These are phyloP conservation scores for Lucilia sericata DNA, from an alignment of 1,140 invertebrate species.

Conservation along the genomic window DNA sequence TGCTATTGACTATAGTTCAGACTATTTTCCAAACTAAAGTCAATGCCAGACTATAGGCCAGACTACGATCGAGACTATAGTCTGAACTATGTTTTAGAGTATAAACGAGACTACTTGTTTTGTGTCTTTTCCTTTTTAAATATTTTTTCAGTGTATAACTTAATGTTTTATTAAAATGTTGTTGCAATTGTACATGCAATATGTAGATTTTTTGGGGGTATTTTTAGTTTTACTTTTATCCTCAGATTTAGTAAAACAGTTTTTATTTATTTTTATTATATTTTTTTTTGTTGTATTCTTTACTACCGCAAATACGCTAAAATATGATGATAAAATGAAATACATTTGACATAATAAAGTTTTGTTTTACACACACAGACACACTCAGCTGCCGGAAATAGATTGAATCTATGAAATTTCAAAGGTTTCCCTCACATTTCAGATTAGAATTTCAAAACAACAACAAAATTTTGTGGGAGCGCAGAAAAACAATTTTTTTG, in stretches of 20 bases:
- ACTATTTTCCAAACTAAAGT: too few relatives aligned
- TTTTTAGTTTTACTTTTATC: slow-evolving; percentile 1
- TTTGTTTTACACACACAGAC: not conserved
- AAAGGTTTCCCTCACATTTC: not conserved
- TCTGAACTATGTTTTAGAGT: too few relatives aligned
- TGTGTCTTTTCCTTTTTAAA: not conserved
- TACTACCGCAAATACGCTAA: not conserved
- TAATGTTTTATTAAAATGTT: slow-evolving; percentile 20
- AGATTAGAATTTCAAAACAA: not conserved
- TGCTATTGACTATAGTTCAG: too few relatives aligned
- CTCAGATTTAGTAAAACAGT: not conserved
- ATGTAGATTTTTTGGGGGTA: not conserved
- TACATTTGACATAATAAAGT: slow-evolving; percentile 25
- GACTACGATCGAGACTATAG: too few relatives aligned
- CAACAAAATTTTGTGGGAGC: not conserved
- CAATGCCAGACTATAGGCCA: too few relatives aligned
- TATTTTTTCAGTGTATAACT: not conserved
- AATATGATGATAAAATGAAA: slow-evolving; percentile 12
- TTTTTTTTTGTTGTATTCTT: not conserved
- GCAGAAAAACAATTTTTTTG: not conserved
- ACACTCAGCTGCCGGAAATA: not conserved
- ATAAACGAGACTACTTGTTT: too few relatives aligned
- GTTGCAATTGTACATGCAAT: not conserved
- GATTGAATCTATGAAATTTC: not conserved
- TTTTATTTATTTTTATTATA: not conserved